These are phyloP conservation scores for Cichladusa arquata DNA, from an alignment of 2,113 vertebrate species.

Conservation along the genomic window DNA sequence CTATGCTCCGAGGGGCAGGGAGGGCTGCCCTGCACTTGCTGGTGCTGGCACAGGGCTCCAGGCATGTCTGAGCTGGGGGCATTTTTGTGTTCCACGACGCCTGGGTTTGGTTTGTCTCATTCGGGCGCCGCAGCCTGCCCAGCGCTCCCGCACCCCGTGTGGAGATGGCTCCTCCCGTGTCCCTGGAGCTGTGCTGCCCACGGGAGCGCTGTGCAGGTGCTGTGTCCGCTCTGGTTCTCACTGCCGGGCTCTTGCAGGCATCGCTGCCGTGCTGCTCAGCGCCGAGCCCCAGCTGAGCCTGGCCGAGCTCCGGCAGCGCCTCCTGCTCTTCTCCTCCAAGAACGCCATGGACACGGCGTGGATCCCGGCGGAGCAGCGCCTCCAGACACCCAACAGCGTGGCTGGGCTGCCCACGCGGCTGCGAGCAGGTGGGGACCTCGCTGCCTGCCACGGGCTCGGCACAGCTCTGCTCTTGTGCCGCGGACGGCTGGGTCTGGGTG, in stretches of 20 bases:
- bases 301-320: constrained; percentile 78
- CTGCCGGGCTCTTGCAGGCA: constrained; percentile 53
- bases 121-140: not conserved
- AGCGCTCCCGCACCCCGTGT: not conserved
- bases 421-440: not conserved
- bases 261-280: constrained; percentile 80
- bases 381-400: constrained; percentile 80
- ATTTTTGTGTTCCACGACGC: accelerated
- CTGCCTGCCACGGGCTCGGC: not conserved
- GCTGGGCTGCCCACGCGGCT: constrained; percentile 66
- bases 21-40: not conserved
- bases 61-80: not conserved
- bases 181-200: not conserved
- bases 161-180: not conserved
- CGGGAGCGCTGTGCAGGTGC: accelerated
- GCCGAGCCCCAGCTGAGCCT: constrained; percentile 63
- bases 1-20: accelerated
- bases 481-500: accelerated
- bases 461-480: accelerated
- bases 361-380: constrained; percentile 75
- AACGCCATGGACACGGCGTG: constrained; percentile 66
- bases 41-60: not conserved
- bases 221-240: not conserved
- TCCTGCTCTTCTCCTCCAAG: constrained; percentile 78
- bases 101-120: accelerated